Conservation (phyloP, 1,140 invertebrate genomes). For the Potamilus streckersoni region DNA sequence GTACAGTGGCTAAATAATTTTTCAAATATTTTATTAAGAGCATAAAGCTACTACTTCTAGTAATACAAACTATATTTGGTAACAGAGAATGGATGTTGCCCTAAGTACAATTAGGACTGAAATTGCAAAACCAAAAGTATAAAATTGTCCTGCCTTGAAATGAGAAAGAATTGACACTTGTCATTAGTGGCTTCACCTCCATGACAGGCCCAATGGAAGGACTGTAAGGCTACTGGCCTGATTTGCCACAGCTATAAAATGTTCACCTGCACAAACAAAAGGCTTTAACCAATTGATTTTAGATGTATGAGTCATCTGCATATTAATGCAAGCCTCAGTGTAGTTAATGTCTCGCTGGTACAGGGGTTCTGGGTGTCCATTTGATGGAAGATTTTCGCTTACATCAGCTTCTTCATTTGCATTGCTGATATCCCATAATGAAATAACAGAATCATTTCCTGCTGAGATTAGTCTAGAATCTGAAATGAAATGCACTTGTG, state of each 20-base stretch:
- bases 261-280: constrained; percentile 29
- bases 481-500: constrained; percentile 56
- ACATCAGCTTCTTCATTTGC: constrained; percentile 25
- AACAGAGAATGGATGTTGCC: too few species aligned
- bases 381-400: constrained; percentile 9
- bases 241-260: constrained; percentile 51
- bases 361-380: constrained; percentile 30
- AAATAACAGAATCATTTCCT: constrained; percentile 57
- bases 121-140: too few species aligned
- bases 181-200: too few species aligned
- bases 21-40: too few species aligned
- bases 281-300: constrained; percentile 63
- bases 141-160: too few species aligned
- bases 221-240: constrained; percentile 48
- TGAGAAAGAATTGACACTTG: too few species aligned
- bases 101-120: too few species aligned
- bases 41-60: too few species aligned
- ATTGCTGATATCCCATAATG: constrained; percentile 57
- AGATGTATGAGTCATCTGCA: constrained; percentile 38
- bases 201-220: neutral
- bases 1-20: too few species aligned
- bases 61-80: too few species aligned
- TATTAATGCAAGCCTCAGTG: constrained; percentile 43
- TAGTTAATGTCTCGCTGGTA: constrained; percentile 31
- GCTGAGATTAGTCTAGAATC: constrained; percentile 49